Evolutionary conservation across 2,888 invertebrate genomes (phyloP).

Genomic region (Monoplex corrugatus): DNA sequence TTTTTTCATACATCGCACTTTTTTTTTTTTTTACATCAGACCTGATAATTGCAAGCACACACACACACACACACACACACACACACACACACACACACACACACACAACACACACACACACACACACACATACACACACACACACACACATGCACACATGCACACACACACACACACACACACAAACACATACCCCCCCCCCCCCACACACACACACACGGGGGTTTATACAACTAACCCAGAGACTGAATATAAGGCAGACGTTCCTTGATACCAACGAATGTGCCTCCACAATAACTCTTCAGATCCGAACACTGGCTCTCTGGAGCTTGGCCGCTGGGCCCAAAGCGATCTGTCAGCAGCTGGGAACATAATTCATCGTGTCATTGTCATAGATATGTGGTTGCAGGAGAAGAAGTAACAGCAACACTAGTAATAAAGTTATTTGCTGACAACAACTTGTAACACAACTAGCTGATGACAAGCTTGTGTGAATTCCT

Average conservation of each 20-base stretch:
- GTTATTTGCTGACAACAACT: background rate
- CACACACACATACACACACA: background rate
- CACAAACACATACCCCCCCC: background rate
- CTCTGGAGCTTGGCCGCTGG: slow-evolving; percentile 31
- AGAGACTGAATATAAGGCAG: slow-evolving; percentile 64
- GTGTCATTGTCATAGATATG: background rate
- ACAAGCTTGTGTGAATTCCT: background rate
- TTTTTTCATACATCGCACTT: background rate
- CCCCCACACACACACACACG: background rate
- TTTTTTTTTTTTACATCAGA: background rate
- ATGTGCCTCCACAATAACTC: slow-evolving; percentile 65
- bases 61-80: background rate
- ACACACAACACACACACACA: too few species aligned
- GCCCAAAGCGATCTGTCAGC: slow-evolving; percentile 65
- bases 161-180: slow-evolving; percentile 12
- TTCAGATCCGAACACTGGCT: slow-evolving; percentile 58
- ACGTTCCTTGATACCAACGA: slow-evolving; percentile 58
- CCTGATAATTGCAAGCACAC: background rate
- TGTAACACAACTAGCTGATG: background rate
- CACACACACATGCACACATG: too few species aligned
- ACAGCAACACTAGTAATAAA: background rate
- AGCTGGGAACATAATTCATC: slow-evolving; percentile 52
- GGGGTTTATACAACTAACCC: slow-evolving; percentile 50
- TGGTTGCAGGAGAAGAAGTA: background rate
- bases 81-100: too few species aligned